Conservation (phyloP, 2,888 invertebrate genomes). For the Deilephila elpenor region DNA sequence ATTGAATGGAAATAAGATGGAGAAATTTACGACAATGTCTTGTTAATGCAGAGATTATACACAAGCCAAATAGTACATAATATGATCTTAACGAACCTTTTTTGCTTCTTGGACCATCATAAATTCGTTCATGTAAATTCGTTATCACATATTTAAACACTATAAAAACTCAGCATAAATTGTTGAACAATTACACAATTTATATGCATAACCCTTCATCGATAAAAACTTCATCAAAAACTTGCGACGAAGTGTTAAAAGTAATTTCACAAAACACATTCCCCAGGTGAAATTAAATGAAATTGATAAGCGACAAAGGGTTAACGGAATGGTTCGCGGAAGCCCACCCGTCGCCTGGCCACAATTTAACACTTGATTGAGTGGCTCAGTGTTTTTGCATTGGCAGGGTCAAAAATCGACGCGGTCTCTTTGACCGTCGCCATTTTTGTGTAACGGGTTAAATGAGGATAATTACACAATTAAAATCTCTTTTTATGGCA, state of each 20-base stretch:
- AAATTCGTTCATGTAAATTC: neutral
- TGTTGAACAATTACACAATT: neutral
- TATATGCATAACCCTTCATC: slow-evolving; percentile 14
- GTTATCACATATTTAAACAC: neutral
- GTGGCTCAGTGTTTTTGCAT: slow-evolving; percentile 42
- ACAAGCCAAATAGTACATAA: too few relatives aligned
- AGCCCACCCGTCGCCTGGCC: slow-evolving; percentile 42
- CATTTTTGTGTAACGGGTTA: slow-evolving; percentile 36
- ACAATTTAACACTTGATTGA: slow-evolving; percentile 44
- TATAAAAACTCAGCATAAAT: neutral
- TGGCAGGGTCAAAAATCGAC: slow-evolving; percentile 44
- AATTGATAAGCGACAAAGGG: slow-evolving; percentile 3
- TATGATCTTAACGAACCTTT: neutral
- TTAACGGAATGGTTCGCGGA: neutral
- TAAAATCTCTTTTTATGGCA: slow-evolving; percentile 39
- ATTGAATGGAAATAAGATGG: too few relatives aligned
- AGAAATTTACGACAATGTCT: neutral
- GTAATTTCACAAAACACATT: neutral
- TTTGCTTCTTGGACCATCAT: neutral
- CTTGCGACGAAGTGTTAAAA: neutral
- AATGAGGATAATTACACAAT: slow-evolving; percentile 39
- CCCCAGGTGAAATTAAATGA: neutral
- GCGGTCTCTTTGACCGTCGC: slow-evolving; percentile 42
- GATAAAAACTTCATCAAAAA: neutral
- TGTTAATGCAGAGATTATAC: too few relatives aligned